Percentiles rank a stretch among this genome's conserved stretches.
Conservation (phyloP, 2,797 vertebrate species). For the Sebastolobus alascanus region DNA sequence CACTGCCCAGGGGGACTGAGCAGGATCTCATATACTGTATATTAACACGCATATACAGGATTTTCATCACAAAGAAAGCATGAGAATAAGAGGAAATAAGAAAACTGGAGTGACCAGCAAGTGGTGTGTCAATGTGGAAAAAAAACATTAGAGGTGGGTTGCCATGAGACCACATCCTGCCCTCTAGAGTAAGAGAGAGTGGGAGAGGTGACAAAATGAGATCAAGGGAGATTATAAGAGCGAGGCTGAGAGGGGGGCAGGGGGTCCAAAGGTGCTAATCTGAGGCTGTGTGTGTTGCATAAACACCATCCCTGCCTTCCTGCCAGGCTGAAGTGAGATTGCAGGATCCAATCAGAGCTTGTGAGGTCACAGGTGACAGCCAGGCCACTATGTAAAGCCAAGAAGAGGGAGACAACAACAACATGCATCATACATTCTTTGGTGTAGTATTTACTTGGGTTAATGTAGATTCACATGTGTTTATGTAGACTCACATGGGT, state of each 20-base stretch:
- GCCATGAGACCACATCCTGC: constrained; percentile 13
- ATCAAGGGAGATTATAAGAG: constrained; percentile 46
- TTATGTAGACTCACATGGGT: no score
- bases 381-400: constrained; percentile 29
- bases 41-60: neutral
- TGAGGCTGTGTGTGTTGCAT: constrained; percentile 43
- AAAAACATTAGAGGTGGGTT: neutral
- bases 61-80: neutral
- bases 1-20: constrained; percentile 14
- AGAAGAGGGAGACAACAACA: constrained; percentile 10
- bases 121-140: neutral
- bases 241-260: constrained; percentile 7
- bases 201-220: constrained; percentile 31
- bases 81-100: neutral
- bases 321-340: constrained; percentile 44
- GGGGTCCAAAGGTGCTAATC: constrained; percentile 55
- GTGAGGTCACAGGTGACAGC: constrained; percentile 33
- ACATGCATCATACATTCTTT: neutral
- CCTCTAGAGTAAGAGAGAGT: neutral
- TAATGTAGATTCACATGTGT: no score
- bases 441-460: neutral
- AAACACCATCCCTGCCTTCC: constrained; percentile 34
- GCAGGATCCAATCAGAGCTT: constrained; percentile 34
- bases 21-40: neutral
- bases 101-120: neutral